Conservation (phyloP, 2,888 invertebrate species). For the Plebejus argus region DNA sequence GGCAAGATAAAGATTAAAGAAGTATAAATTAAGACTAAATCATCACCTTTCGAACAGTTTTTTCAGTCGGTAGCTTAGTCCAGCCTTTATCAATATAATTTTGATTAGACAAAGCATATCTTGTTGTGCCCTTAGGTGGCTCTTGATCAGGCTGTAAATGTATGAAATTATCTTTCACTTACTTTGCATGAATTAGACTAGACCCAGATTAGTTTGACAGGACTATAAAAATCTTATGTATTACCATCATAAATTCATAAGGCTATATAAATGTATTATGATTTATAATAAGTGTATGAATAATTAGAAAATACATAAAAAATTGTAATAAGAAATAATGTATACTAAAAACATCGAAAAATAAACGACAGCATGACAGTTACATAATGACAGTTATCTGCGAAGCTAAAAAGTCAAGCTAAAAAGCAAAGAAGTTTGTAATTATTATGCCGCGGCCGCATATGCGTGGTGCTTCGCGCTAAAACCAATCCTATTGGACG, state of each 20-base stretch:
- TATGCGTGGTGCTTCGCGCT: too few species aligned
- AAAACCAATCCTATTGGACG: too few species aligned
- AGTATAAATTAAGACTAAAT: conserved; percentile 17
- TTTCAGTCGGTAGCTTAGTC: conserved; percentile 72
- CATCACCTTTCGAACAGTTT: conserved; percentile 68
- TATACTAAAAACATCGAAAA: neutral
- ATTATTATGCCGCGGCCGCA: too few species aligned
- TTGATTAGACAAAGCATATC: conserved; percentile 66
- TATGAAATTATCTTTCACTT: neutral
- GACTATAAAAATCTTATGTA: neutral
- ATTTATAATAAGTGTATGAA: neutral
- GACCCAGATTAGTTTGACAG: neutral
- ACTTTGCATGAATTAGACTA: neutral
- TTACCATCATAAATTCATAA: neutral
- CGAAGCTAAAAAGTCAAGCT: neutral
- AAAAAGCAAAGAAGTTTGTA: neutral
- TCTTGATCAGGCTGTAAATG: conserved; percentile 55
- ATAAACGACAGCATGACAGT: neutral
- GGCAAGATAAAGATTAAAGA: neutral
- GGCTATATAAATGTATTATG: neutral
- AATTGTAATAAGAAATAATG: neutral
- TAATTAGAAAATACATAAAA: neutral
- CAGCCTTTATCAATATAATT: conserved; percentile 70
- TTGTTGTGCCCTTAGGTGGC: conserved; percentile 55
- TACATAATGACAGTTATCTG: neutral